phyloP scores from a whole-genome alignment of 2,888 invertebrate species.

The Melinaea marsaeus region DNA sequence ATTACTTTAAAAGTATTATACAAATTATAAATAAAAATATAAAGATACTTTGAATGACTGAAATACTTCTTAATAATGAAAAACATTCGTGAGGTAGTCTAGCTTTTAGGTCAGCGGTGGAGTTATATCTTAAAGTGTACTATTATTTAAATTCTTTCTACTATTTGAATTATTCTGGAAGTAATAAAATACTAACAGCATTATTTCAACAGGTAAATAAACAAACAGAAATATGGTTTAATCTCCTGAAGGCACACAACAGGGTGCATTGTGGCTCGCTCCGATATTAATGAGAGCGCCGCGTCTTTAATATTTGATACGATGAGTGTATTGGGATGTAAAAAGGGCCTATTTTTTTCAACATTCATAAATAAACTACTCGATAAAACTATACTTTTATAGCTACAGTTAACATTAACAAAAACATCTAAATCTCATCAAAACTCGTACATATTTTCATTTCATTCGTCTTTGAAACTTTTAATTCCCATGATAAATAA shows the following conservation, averaged over 20 bases:
- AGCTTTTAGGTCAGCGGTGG: neutral
- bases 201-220: conserved; percentile 2
- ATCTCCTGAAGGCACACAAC: conserved; percentile 13
- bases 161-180: neutral
- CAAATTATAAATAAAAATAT: neutral
- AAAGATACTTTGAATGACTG: neutral
- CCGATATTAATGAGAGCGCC: conserved; percentile 20
- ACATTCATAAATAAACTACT: neutral
- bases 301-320: conserved; percentile 23
- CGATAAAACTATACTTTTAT: neutral
- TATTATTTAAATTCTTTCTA: neutral
- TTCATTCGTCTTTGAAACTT: too few relatives aligned
- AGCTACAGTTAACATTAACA: too few relatives aligned
- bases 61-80: conserved; percentile 3
- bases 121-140: neutral
- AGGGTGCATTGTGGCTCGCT: conserved; percentile 17
- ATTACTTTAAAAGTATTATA: neutral
- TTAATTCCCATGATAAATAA: too few relatives aligned
- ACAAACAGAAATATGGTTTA: conserved; percentile 6
- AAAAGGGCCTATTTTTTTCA: neutral
- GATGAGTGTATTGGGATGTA: conserved; percentile 7
- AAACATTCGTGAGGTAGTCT: neutral
- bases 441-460: too few relatives aligned
- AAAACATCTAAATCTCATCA: too few relatives aligned
- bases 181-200: neutral